Evolutionary conservation across 2,797 vertebrate genomes (phyloP), one percentile per base, ranked within the genome.

Genomic region (Dallia pectoralis): DNA sequence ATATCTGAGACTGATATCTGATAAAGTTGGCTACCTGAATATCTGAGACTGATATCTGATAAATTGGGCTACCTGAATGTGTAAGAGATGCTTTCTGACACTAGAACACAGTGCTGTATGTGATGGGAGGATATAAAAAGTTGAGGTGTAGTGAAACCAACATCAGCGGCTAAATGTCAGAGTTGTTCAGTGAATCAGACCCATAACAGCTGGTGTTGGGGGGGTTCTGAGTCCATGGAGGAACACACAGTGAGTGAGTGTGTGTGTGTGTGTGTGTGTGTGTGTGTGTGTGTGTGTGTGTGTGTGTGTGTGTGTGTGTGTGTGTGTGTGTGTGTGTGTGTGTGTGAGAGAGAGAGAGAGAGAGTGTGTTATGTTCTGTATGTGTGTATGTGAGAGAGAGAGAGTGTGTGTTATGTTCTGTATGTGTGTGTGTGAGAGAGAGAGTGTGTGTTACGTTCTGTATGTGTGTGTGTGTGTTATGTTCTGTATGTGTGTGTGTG

Each of bases 151-250:
- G 85, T 88, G 79, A 90, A 47, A 40, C 84, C 8, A 81, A 84
- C 74, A 74, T 62, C 80, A 67, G 88, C 89, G 88, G 90, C 89
- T 90, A 89, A 87, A 86, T 91, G 91, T 92, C 90, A 83, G 74
- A 82, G 84, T 85, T 91, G 84, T 91, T 91, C 87, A 91, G 87
- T 76, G 53, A 87, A 90, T 89, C 87, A 87, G 85, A 85, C 86
- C 72, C 81, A 86, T 90, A 88, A 85, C 89, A 90, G 89, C 88
- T 89, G 89, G 70, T 77, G 70, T 77, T 22, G 51, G n/a, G 51
- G n/a, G 51, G 51, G 51, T 9, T 53, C 18, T 53, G 49, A 51
- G 49, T 51, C 16, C 51, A 22, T 53, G n/a, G 19, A 59, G 22
- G 53, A 59, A 8, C 3, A 59, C 53, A 59, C n/a, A 59, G 19